Conservation (phyloP, 2,113 vertebrate genomes). For the Serilophus lunatus region DNA sequence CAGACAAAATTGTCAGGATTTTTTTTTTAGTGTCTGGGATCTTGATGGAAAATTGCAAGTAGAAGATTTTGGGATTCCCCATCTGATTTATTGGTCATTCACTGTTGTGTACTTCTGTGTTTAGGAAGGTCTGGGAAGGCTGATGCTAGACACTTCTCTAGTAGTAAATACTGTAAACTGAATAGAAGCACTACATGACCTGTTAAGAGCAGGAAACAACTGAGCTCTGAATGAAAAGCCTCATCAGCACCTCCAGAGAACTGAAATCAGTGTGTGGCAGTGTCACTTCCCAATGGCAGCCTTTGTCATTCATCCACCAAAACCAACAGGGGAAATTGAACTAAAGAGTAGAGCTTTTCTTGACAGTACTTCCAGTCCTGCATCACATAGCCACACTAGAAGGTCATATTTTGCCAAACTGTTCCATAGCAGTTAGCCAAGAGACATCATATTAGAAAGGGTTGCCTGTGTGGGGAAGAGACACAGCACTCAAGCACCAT, state of each 20-base stretch:
- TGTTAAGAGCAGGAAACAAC: slow-evolving; percentile 27
- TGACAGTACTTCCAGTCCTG: background rate
- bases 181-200: background rate
- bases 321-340: background rate
- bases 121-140: background rate
- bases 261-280: slow-evolving; percentile 3
- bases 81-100: background rate
- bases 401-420: background rate
- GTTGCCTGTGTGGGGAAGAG: background rate
- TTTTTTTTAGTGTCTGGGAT: background rate
- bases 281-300: slow-evolving; percentile 26
- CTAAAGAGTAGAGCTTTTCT: background rate
- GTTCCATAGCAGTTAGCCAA: background rate
- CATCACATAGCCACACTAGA: fast-evolving
- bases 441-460: background rate
- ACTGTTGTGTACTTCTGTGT: background rate
- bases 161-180: background rate
- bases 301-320: background rate
- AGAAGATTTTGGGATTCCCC: background rate
- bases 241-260: background rate
- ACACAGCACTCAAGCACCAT: fast-evolving
- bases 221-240: slow-evolving; percentile 21
- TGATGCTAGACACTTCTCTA: background rate
- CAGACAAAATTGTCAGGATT: background rate
- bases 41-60: background rate